A percentile compares a stretch with the other conserved stretches of the same genome.
These are phyloP conservation scores for Lymantria monacha DNA, from an alignment of 2,888 invertebrate species.

Conservation along the genomic window DNA sequence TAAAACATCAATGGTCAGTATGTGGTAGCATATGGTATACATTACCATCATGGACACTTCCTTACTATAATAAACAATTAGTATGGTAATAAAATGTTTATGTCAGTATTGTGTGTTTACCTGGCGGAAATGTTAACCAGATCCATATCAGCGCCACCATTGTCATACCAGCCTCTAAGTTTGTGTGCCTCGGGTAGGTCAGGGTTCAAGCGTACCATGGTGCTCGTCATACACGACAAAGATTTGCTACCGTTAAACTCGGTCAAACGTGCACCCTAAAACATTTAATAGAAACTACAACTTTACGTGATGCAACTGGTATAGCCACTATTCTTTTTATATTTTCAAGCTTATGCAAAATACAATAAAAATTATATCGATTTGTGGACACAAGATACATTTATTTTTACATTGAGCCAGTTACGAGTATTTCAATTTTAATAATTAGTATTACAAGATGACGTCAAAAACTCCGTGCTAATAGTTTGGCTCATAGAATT, in stretches of 20 bases:
- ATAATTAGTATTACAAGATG: no score
- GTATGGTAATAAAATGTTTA: no score
- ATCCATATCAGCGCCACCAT: slow-evolving; percentile 85
- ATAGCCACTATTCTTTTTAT: neutral
- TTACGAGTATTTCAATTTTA: no score
- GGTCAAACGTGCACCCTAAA: slow-evolving; percentile 86
- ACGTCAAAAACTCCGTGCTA: no score
- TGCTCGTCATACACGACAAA: slow-evolving; percentile 82
- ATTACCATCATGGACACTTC: no score
- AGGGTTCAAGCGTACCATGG: slow-evolving; percentile 90
- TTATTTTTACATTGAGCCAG: no score
- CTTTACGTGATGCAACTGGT: neutral
- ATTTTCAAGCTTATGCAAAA: neutral
- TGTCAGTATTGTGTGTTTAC: slow-evolving; percentile 39
- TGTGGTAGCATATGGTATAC: no score
- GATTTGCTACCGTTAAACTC: slow-evolving; percentile 94
- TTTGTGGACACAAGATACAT: no score
- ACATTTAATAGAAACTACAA: neutral
- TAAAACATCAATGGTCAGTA: no score
- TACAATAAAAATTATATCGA: no score
- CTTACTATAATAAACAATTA: no score
- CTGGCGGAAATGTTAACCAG: slow-evolving; percentile 85
- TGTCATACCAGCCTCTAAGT: slow-evolving; percentile 96
- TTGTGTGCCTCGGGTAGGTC: slow-evolving; percentile 93
- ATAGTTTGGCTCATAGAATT: no score